Conservation (phyloP, 2,888 invertebrate genomes). For the Drosophila phalerata region DNA sequence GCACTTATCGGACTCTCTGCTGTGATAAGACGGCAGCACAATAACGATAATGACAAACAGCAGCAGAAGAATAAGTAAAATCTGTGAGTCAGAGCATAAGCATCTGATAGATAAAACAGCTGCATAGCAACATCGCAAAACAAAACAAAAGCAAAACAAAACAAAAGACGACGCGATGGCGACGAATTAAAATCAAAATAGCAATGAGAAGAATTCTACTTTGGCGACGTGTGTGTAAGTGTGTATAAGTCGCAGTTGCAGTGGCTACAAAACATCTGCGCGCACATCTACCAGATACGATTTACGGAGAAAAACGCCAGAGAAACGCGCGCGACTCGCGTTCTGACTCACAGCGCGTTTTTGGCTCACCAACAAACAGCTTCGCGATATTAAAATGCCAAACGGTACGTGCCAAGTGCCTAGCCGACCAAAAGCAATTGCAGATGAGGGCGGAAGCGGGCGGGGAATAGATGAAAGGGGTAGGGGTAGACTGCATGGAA, state of each 20-base stretch:
- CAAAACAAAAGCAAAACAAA: conserved; percentile 6
- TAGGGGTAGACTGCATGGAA: conserved; percentile 40
- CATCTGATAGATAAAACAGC: conserved; percentile 77
- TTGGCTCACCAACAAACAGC: conserved; percentile 9
- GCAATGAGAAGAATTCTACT: conserved; percentile 75
- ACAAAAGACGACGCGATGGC: conserved; percentile 13
- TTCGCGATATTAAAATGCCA: conserved; percentile 55
- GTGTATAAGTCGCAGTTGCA: conserved; percentile 31
- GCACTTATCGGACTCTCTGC: conserved; percentile 10
- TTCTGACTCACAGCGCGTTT: conserved; percentile 57
- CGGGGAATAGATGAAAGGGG: neutral
- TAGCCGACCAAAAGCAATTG: conserved; percentile 1
- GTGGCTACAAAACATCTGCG: conserved; percentile 35
- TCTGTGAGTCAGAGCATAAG: conserved; percentile 63
- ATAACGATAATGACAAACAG: conserved; percentile 15
- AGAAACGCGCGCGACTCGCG: conserved; percentile 48
- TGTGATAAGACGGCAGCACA: conserved; percentile 17
- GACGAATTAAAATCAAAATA: conserved; percentile 68
- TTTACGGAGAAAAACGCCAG: conserved; percentile 36
- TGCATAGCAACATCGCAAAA: conserved; percentile 62
- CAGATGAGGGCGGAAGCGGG: neutral
- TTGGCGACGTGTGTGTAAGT: conserved; percentile 18
- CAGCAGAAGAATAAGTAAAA: conserved; percentile 15
- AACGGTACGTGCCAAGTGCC: conserved; percentile 59
- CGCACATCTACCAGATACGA: conserved; percentile 39